Percentiles rank a stretch among this genome's conserved stretches.
phyloP scores from a whole-genome alignment of 2,888 invertebrate genomes.

The Idaea straminata region DNA sequence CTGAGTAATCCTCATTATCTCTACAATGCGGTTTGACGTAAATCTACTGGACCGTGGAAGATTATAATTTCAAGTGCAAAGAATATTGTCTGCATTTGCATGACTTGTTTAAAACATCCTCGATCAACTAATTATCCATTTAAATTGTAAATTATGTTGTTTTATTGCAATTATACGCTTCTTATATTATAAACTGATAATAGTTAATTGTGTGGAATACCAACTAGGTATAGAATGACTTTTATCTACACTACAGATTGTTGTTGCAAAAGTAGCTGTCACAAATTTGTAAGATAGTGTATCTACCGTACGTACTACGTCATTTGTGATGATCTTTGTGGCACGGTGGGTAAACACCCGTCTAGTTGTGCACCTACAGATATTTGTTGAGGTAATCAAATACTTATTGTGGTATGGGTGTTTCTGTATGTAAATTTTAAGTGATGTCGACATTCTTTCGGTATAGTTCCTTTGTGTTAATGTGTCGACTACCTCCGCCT shows the following conservation, averaged over 20 bases:
- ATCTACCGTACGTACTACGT: too few species aligned
- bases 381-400: too few species aligned
- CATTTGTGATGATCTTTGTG: too few species aligned
- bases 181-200: neutral
- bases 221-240: neutral
- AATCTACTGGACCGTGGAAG: neutral
- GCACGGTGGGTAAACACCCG: too few species aligned
- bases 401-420: too few species aligned
- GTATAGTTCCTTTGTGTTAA: neutral
- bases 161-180: neutral
- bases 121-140: constrained; percentile 8
- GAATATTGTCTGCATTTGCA: neutral
- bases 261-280: too few species aligned
- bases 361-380: too few species aligned
- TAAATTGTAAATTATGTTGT: constrained; percentile 4
- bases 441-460: neutral
- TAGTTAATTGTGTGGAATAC: neutral
- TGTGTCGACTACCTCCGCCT: neutral
- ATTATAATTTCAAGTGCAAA: neutral
- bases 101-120: constrained; percentile 4
- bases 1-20: too few species aligned
- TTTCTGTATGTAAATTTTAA: too few species aligned
- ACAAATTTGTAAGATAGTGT: too few species aligned
- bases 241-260: too few species aligned
- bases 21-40: neutral